Evolutionary conservation across 1,140 invertebrate species (phyloP).

Genomic region (Hycleus phaleratus): DNA sequence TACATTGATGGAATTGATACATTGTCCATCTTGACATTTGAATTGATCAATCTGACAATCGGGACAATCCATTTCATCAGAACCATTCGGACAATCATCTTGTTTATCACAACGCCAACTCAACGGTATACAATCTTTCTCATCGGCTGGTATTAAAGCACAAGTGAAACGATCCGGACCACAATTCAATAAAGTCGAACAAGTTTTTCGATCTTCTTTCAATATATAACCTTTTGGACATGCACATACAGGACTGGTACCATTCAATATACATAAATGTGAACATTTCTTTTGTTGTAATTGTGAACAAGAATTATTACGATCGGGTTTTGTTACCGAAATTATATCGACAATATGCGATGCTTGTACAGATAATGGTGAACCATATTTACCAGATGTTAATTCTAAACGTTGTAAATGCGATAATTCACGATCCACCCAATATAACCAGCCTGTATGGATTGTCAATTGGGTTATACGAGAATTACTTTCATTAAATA

Average conservation of each 20-base stretch:
- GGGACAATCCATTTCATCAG: conserved; percentile 70
- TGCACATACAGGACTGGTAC: conserved; percentile 51
- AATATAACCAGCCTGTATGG: conserved; percentile 37
- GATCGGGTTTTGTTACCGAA: conserved; percentile 31
- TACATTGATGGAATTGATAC: conserved; percentile 57
- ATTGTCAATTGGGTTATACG: conserved; percentile 35
- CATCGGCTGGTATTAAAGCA: conserved; percentile 39
- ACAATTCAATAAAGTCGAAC: conserved; percentile 65
- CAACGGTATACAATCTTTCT: conserved; percentile 71
- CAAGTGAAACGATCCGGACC: conserved; percentile 72
- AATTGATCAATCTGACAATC: conserved; percentile 59
- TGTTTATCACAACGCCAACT: conserved; percentile 80
- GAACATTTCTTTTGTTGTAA: conserved; percentile 47
- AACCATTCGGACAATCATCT: conserved; percentile 73
- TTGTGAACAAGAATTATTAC: conserved; percentile 30
- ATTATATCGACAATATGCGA: conserved; percentile 36
- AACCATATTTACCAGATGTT: conserved; percentile 32
- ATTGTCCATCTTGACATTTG: conserved; percentile 65
- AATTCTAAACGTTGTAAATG: conserved; percentile 36
- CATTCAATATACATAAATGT: conserved; percentile 58
- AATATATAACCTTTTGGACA: conserved; percentile 70
- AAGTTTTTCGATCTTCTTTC: conserved; percentile 59
- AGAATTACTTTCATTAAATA: conserved; percentile 34
- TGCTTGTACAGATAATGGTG: conserved; percentile 30
- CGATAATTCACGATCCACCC: conserved; percentile 34